phyloP scores from a whole-genome alignment of 2,113 vertebrate species.

The Myrmophylax atrothorax region DNA sequence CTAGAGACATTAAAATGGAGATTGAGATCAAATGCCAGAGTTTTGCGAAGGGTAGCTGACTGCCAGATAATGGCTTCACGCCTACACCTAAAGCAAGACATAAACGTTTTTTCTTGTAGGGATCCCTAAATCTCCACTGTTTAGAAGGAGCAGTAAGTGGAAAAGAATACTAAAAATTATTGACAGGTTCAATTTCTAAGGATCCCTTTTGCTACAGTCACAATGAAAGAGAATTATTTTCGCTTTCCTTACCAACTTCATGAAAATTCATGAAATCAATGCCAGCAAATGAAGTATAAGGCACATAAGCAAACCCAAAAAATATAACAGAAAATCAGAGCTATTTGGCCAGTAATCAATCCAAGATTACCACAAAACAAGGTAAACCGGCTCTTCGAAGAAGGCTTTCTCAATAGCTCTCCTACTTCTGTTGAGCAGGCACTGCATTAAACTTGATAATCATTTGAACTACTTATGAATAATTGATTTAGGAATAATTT shows the following conservation, averaged over 20 bases:
- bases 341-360: not conserved
- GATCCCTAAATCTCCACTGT: not conserved
- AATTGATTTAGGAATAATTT: constrained; percentile 62
- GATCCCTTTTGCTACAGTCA: not conserved
- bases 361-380: not conserved
- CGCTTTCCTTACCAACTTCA: not conserved
- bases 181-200: not conserved
- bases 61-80: not conserved
- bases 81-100: not conserved
- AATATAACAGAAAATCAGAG: not conserved
- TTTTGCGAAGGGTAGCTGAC: not conserved
- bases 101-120: not conserved
- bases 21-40: not conserved
- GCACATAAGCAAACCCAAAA: not conserved
- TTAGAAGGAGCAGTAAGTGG: not conserved
- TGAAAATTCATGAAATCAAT: constrained; percentile 12
- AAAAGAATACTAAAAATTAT: not conserved
- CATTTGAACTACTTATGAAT: constrained; percentile 37
- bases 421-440: not conserved
- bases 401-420: not conserved
- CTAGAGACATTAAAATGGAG: not conserved
- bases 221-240: not conserved
- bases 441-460: constrained; percentile 38
- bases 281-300: not conserved
- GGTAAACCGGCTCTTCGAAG: not conserved